These are phyloP conservation scores for Xenopus tropicalis DNA, from an alignment of 2,113 vertebrate genomes.

Conservation along the genomic window DNA sequence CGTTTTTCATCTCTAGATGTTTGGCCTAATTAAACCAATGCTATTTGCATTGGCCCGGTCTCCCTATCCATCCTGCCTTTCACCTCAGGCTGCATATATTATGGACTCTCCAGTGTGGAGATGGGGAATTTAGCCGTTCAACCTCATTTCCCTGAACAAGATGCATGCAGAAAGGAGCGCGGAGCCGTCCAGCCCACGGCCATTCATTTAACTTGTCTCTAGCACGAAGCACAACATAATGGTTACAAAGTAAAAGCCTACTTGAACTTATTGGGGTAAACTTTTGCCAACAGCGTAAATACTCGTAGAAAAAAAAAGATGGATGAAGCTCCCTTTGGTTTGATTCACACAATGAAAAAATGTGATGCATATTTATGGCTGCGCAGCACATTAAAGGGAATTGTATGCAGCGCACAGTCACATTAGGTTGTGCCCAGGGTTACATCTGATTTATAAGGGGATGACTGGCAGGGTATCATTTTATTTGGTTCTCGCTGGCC, in stretches of 20 bases:
- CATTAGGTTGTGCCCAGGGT: background rate
- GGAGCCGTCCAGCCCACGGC: constrained; percentile 37
- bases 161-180: constrained; percentile 37
- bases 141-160: constrained; percentile 45
- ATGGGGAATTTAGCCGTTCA: constrained; percentile 45
- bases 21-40: constrained; percentile 45
- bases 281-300: constrained; percentile 38
- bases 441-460: constrained; percentile 8
- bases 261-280: constrained; percentile 35
- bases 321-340: background rate
- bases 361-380: constrained; percentile 16
- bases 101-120: constrained; percentile 35
- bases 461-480: background rate
- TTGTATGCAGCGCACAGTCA: background rate
- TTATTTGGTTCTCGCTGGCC: background rate
- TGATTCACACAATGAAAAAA: background rate
- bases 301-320: constrained; percentile 16
- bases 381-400: background rate
- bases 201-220: constrained; percentile 45
- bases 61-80: constrained; percentile 40
- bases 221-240: constrained; percentile 39
- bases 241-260: constrained; percentile 44
- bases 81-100: constrained; percentile 39
- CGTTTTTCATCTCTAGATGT: constrained; percentile 42
- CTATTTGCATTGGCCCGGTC: constrained; percentile 43